A percentile compares a stretch with the other conserved stretches of the same genome.
phyloP scores from a whole-genome alignment of 2,888 invertebrate genomes.

The Cephus rjabovi region DNA sequence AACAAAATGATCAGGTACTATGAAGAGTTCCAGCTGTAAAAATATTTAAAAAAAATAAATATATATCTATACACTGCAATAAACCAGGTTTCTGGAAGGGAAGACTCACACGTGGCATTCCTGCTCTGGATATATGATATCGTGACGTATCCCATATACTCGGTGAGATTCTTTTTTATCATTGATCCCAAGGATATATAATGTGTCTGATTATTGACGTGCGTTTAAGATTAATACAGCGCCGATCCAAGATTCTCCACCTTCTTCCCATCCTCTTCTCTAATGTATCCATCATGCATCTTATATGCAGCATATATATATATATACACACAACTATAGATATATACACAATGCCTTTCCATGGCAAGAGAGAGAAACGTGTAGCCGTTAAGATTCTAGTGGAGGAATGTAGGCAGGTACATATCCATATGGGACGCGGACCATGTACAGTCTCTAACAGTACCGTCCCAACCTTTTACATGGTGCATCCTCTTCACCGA shows the following conservation, averaged over 20 bases:
- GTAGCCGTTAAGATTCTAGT: not conserved
- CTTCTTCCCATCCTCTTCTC: not conserved
- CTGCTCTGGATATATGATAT: not conserved
- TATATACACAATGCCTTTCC: not conserved
- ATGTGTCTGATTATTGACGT: constrained; percentile 29
- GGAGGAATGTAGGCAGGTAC: not conserved
- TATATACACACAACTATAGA: not conserved
- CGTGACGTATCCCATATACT: not conserved
- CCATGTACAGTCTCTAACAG: not conserved
- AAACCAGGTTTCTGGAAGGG: not conserved
- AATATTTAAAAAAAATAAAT: not conserved
- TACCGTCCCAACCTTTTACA: not conserved
- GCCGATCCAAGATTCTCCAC: not conserved
- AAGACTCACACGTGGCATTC: not conserved
- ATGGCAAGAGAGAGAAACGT: not conserved
- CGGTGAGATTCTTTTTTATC: not conserved
- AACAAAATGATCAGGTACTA: too few species aligned
- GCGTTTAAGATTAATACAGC: constrained; percentile 31
- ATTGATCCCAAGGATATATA: constrained; percentile 4
- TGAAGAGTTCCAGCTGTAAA: too few species aligned
- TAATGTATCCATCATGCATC: not conserved
- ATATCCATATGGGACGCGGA: not conserved
- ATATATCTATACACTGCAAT: not conserved
- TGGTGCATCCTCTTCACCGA: not conserved
- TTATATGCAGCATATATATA: not conserved